Evolutionary conservation across 1,140 invertebrate species (phyloP), one percentile per base, ranked within the genome.

Genomic region (Drosophila nigromelanica): DNA sequence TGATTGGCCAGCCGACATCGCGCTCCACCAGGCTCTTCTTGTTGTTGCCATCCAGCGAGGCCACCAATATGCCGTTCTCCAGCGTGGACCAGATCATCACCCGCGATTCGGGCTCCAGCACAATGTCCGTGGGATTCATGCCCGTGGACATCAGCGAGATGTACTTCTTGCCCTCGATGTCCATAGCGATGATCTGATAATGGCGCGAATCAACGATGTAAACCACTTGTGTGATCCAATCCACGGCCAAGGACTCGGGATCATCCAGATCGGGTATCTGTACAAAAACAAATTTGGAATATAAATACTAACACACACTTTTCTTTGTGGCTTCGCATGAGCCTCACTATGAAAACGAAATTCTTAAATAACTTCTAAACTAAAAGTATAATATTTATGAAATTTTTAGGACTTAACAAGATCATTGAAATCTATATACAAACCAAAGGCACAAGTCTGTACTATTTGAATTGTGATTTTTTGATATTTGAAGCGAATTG

Each of bases 231-330:
- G 94, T 94, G 5, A 96, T 92, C 94, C 95, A 96, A 92, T 98
- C 97, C 15, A 98, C 93, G 4, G 95, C 94, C 40, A 98, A 92
- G 11, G 96, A 96, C 78, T 95, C 94, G 0, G 97, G 95, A 55
- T 94, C 89, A 42, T 86, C 93, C 14, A 79, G 43, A 37, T 83
- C 78, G 8, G 91, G 91, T 21, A 92, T 92, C 90, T 91, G 40
- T 0, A 59, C 5, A 7, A 7, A 33, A 1, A 33, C 1, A 33
- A 33, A 33, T 33, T 18, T 18, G 18, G 18, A 18, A 18, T 18
- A 18, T 18, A 18, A 18, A 18, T 18, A 18, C 18, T 2, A 18
- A 18, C 2, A 18, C 18, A 18, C 18, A 18, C 18, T n/a, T n/a
- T n/a, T n/a, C n/a, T n/a, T n/a, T n/a, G n/a, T n/a, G n/a, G n/a